A percentile compares a stretch with the other conserved stretches of the same genome.
Conservation (phyloP, 2,888 invertebrate genomes). For the Stictocephala bisonia region DNA sequence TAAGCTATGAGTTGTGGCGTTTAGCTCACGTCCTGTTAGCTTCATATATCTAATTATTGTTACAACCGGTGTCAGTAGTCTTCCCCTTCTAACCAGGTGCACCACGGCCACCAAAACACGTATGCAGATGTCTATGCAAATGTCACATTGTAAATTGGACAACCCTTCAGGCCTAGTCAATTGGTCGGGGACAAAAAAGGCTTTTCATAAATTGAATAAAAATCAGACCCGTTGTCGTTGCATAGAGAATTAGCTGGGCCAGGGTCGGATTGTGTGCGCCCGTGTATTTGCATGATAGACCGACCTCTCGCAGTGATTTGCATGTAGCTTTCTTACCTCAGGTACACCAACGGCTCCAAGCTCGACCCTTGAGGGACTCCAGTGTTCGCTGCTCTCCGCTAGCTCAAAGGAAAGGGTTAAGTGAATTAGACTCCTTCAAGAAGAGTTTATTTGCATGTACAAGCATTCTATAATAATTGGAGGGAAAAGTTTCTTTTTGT, state of each 20-base stretch:
- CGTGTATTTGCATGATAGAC: slow-evolving; percentile 38
- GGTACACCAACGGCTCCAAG: slow-evolving; percentile 11
- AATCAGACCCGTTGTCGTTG: slow-evolving; percentile 43
- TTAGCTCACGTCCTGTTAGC: too few species aligned
- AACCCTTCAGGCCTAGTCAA: slow-evolving; percentile 43
- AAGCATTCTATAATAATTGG: neutral
- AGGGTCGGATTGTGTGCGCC: slow-evolving; percentile 2
- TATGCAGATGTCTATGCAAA: slow-evolving; percentile 38
- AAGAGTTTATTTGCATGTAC: slow-evolving; percentile 20
- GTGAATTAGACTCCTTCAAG: neutral
- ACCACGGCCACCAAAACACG: too few species aligned
- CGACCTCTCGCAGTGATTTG: slow-evolving; percentile 13
- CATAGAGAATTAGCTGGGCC: slow-evolving; percentile 43
- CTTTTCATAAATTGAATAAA: slow-evolving; percentile 39
- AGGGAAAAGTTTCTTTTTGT: neutral
- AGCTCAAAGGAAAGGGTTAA: neutral
- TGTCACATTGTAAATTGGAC: slow-evolving; percentile 18
- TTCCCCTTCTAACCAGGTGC: too few species aligned
- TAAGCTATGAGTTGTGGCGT: too few species aligned
- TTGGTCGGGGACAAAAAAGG: slow-evolving; percentile 36
- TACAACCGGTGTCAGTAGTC: too few species aligned
- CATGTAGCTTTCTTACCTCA: slow-evolving; percentile 18
- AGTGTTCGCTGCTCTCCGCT: neutral
- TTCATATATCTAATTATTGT: too few species aligned
- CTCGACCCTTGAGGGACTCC: neutral